Percentiles rank a stretch among this genome's conserved stretches.
These are phyloP conservation scores for Planiliza haematocheilus DNA, from an alignment of 2,113 vertebrate genomes.

Conservation along the genomic window DNA sequence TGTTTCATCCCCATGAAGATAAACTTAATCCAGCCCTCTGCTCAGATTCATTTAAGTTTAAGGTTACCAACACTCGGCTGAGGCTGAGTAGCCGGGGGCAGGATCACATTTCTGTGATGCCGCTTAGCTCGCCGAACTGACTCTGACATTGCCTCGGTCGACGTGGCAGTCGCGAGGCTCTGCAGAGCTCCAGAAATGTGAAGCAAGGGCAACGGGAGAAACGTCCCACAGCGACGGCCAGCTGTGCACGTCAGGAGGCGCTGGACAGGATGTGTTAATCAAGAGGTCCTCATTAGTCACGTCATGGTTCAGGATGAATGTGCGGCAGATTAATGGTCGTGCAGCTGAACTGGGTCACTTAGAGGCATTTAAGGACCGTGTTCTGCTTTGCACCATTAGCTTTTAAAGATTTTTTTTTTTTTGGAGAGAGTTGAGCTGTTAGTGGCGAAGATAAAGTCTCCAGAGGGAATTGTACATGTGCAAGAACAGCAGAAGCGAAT, in stretches of 20 bases:
- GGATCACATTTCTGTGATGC: slow-evolving; percentile 50
- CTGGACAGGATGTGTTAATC: slow-evolving; percentile 60
- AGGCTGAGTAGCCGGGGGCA: slow-evolving; percentile 29
- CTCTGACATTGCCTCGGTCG: slow-evolving; percentile 44
- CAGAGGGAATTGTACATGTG: slow-evolving; percentile 3
- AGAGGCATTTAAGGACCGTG: slow-evolving; percentile 12
- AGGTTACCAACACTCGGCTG: slow-evolving; percentile 50
- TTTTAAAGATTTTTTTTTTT: slow-evolving; percentile 30
- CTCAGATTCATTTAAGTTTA: slow-evolving; percentile 62
- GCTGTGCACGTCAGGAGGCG: slow-evolving; percentile 36
- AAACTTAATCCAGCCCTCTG: slow-evolving; percentile 60
- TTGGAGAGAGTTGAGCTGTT: slow-evolving; percentile 7
- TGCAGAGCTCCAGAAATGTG: slow-evolving; percentile 30
- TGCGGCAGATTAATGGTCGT: slow-evolving; percentile 34
- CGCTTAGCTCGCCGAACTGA: slow-evolving; percentile 53
- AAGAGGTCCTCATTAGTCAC: slow-evolving; percentile 47
- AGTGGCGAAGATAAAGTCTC: background rate
- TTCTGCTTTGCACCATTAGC: slow-evolving; percentile 40
- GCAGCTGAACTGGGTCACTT: slow-evolving; percentile 19
- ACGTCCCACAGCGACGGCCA: slow-evolving; percentile 45
- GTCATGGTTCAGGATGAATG: slow-evolving; percentile 31
- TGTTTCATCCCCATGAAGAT: slow-evolving; percentile 59
- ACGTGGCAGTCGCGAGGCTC: slow-evolving; percentile 54
- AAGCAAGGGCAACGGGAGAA: slow-evolving; percentile 44
- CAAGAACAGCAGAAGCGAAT: slow-evolving; percentile 4